These are phyloP conservation scores for Pachycephus smyrnensis DNA, from an alignment of 2,888 invertebrate species.

Conservation along the genomic window DNA sequence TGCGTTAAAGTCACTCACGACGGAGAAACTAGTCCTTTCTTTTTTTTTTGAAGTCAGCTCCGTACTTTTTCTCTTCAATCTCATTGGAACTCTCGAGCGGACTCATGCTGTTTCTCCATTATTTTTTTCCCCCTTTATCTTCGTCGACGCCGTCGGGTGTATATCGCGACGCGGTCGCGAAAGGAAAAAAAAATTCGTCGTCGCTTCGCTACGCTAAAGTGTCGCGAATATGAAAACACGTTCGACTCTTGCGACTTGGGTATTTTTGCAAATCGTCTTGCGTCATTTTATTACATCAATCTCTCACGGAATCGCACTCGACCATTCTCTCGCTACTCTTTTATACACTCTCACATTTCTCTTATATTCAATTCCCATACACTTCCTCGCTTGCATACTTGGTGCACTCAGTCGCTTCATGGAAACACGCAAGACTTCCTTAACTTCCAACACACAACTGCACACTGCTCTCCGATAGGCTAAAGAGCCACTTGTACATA, in stretches of 20 bases:
- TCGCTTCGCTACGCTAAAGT: background rate
- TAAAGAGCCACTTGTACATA: slow-evolving; percentile 54
- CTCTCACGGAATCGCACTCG: background rate
- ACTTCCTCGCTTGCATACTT: background rate
- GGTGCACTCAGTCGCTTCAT: background rate
- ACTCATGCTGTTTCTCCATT: background rate
- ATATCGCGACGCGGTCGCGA: slow-evolving; percentile 7
- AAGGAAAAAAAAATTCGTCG: background rate
- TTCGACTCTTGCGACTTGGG: background rate
- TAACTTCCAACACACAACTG: background rate
- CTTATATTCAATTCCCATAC: background rate
- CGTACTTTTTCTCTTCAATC: background rate
- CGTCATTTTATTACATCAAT: background rate
- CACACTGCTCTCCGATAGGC: slow-evolving; percentile 28
- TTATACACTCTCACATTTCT: background rate
- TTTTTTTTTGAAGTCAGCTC: slow-evolving; percentile 22
- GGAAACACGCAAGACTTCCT: background rate
- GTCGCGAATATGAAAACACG: background rate
- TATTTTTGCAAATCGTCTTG: background rate
- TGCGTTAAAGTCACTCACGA: background rate
- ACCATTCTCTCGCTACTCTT: background rate
- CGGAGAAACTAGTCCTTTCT: background rate
- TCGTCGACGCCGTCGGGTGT: slow-evolving; percentile 4
- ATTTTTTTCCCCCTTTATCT: background rate
- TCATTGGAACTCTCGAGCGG: background rate